Evolutionary conservation across 2,797 vertebrate genomes (phyloP).

Genomic region (Menidia menidia): DNA sequence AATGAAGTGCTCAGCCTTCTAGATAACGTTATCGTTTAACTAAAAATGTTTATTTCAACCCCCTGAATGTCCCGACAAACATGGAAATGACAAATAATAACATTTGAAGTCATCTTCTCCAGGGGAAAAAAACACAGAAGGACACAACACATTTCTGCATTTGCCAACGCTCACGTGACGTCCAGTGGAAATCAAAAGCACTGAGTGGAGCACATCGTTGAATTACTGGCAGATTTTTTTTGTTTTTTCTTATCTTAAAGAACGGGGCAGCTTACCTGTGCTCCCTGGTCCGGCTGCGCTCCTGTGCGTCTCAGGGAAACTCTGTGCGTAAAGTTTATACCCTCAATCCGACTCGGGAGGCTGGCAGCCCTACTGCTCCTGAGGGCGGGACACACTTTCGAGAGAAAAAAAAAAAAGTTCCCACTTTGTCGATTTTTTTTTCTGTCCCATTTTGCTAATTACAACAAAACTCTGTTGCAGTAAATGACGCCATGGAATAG

Average conservation of each 20-base stretch:
- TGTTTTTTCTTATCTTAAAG: slow-evolving; percentile 1
- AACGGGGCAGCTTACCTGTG: slow-evolving; percentile 59
- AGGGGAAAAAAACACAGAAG: too few relatives aligned
- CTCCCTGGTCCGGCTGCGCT: slow-evolving; percentile 36
- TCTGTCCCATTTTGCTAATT: slow-evolving; percentile 9
- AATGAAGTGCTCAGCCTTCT: background rate
- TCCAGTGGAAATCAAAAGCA: background rate
- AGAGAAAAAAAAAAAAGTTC: slow-evolving; percentile 30
- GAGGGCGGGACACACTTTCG: slow-evolving; percentile 64
- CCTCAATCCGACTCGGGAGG: slow-evolving; percentile 45
- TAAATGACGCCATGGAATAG: slow-evolving; percentile 22
- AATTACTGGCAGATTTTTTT: background rate
- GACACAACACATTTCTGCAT: too few relatives aligned
- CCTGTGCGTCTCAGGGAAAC: slow-evolving; percentile 40
- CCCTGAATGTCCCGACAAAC: background rate
- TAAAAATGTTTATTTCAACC: background rate
- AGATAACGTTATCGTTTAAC: background rate
- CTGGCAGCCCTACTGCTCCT: slow-evolving; percentile 49
- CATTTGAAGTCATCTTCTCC: background rate
- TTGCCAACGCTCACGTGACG: background rate
- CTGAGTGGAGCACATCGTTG: background rate
- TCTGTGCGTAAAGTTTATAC: slow-evolving; percentile 66
- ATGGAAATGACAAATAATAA: background rate
- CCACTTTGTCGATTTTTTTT: slow-evolving; percentile 25
- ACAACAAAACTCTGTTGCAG: slow-evolving; percentile 9